Conservation (phyloP, 1,140 invertebrate species). For the Xylocopa sonorina region DNA sequence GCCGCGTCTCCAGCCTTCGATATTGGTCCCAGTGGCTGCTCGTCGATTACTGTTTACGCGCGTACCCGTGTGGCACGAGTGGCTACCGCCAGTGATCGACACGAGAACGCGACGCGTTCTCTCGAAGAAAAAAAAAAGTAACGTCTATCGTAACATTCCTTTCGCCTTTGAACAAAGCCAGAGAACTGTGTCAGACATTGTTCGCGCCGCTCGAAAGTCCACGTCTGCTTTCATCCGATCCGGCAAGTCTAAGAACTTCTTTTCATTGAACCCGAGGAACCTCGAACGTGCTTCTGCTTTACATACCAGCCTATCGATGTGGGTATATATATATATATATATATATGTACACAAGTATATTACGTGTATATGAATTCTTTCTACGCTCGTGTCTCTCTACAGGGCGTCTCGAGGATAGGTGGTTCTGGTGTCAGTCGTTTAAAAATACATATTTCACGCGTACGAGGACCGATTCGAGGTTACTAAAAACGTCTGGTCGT, state of each 20-base stretch:
- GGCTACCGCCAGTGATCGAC: too few species aligned
- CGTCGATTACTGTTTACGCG: not conserved
- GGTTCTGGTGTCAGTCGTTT: not conserved
- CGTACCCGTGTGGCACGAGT: not conserved
- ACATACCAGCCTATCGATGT: constrained; percentile 7
- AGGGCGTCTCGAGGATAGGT: constrained; percentile 4
- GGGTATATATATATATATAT: too few species aligned
- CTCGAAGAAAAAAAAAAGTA: constrained; percentile 8
- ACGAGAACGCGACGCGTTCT: constrained; percentile 19
- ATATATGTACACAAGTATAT: too few species aligned
- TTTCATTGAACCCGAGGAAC: constrained; percentile 22
- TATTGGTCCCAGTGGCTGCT: constrained; percentile 28
- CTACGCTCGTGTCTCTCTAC: not conserved
- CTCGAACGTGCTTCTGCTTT: not conserved
- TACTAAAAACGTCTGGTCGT: not conserved
- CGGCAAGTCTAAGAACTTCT: constrained; percentile 16
- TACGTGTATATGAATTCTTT: constrained; percentile 1
- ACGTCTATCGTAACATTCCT: constrained; percentile 72
- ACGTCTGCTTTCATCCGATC: constrained; percentile 29
- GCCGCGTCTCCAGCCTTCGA: not conserved
- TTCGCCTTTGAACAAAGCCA: constrained; percentile 62
- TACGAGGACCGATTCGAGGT: too few species aligned
- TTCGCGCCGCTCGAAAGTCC: constrained; percentile 39
- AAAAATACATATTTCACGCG: too few species aligned
- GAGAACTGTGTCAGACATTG: constrained; percentile 76